phyloP scores from a whole-genome alignment of 2,797 vertebrate genomes.

The Remorina albescens region DNA sequence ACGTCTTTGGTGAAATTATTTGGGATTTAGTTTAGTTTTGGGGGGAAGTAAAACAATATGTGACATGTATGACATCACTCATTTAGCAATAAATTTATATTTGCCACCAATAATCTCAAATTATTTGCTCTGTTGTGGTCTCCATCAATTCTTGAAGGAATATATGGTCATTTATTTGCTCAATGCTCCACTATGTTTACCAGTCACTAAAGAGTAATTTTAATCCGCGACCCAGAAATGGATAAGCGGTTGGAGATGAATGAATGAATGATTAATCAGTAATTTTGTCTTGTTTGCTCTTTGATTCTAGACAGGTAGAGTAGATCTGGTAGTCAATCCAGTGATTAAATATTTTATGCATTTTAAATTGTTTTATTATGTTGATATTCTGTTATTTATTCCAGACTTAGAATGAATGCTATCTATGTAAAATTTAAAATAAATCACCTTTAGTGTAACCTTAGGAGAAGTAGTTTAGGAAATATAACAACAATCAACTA shows the following conservation, averaged over 20 bases:
- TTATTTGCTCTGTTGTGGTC: background rate
- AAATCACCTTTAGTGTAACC: background rate
- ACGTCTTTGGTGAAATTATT: background rate
- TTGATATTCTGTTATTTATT: background rate
- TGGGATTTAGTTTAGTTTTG: background rate
- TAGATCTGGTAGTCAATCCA: background rate
- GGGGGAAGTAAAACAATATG: background rate
- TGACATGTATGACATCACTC: too few relatives aligned
- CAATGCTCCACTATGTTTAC: background rate
- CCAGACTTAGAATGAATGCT: background rate
- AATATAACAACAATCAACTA: background rate
- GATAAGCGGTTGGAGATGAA: too few relatives aligned
- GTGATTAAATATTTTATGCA: background rate
- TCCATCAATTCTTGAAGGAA: background rate
- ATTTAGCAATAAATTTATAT: too few relatives aligned
- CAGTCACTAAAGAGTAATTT: too few relatives aligned
- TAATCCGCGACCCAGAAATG: too few relatives aligned
- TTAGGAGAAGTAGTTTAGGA: background rate
- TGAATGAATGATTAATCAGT: too few relatives aligned
- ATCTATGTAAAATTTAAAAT: background rate
- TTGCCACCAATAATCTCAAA: background rate
- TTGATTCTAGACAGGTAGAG: background rate
- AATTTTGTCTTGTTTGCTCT: background rate
- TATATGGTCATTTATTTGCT: background rate
- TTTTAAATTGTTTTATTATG: background rate